These are phyloP conservation scores for Rhyzopertha dominica DNA, from an alignment of 1,140 invertebrate genomes.

Conservation along the genomic window DNA sequence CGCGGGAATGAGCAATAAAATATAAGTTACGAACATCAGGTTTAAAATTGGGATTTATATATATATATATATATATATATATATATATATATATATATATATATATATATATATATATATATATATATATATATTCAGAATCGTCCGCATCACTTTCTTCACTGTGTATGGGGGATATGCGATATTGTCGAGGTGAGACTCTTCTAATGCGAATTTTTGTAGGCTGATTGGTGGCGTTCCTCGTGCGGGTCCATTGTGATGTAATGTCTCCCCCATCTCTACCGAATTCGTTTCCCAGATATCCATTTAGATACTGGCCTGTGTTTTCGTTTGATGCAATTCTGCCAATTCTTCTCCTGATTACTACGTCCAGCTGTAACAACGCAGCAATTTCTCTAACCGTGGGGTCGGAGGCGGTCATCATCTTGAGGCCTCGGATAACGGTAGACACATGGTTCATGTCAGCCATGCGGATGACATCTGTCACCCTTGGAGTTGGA, in stretches of 20 bases:
- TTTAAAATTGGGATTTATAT: too few relatives aligned
- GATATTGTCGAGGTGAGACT: too few relatives aligned
- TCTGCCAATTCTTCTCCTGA: constrained; percentile 6
- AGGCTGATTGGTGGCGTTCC: constrained; percentile 17
- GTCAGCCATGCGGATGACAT: too few relatives aligned
- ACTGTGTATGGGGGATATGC: too few relatives aligned
- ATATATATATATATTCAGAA: too few relatives aligned
- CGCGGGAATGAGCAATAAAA: too few relatives aligned
- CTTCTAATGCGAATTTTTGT: too few relatives aligned
- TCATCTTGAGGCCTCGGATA: constrained; percentile 31
- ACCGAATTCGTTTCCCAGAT: constrained; percentile 15
- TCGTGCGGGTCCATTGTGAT: constrained; percentile 24
- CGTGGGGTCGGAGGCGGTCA: constrained; percentile 22
- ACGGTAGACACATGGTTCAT: constrained; percentile 24
- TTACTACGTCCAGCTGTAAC: constrained; percentile 12
- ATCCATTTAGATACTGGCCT: constrained; percentile 24
- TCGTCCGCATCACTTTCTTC: too few relatives aligned
- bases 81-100: too few relatives aligned
- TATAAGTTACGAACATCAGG: too few relatives aligned
- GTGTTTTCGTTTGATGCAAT: constrained; percentile 9
- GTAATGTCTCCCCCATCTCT: constrained; percentile 8
- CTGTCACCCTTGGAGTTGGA: constrained; percentile 11
- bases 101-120: too few relatives aligned
- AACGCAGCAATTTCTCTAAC: constrained; percentile 23
- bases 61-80: too few relatives aligned